phyloP scores from a whole-genome alignment of 2,797 vertebrate genomes.

The Lutjanus argentimaculatus region DNA sequence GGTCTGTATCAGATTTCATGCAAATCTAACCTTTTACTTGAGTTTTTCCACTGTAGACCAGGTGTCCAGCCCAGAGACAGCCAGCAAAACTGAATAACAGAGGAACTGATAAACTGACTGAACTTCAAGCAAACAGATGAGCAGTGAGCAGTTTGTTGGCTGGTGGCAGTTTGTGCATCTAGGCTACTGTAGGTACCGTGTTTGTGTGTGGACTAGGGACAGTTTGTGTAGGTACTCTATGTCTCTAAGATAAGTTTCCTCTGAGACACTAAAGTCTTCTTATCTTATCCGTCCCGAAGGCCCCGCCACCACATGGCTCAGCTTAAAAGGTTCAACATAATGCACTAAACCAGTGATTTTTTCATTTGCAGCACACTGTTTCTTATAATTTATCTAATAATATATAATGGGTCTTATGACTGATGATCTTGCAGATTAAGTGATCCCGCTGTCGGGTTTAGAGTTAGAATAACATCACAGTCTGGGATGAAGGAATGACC shows the following conservation, averaged over 20 bases:
- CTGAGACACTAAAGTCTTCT: no score
- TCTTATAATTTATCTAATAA: not conserved
- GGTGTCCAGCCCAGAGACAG: not conserved
- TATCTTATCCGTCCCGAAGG: not conserved
- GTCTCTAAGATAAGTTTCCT: no score
- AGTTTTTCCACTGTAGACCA: not conserved
- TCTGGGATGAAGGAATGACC: constrained; percentile 11
- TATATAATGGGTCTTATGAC: not conserved
- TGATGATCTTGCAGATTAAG: not conserved
- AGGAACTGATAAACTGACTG: no score
- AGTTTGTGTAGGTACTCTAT: no score
- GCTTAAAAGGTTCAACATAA: not conserved
- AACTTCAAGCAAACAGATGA: no score
- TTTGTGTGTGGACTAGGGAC: no score
- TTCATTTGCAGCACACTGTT: not conserved
- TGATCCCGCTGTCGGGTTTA: not conserved
- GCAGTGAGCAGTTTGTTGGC: no score
- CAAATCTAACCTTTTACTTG: not conserved
- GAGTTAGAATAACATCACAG: constrained; percentile 4
- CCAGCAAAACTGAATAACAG: not conserved
- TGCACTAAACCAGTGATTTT: not conserved
- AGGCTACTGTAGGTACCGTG: no score
- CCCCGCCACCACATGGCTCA: no score
- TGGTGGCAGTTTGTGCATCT: no score
- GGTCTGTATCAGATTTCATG: not conserved